phyloP scores from a whole-genome alignment of 1,140 invertebrate species.

The Trichonephila clavipes region DNA sequence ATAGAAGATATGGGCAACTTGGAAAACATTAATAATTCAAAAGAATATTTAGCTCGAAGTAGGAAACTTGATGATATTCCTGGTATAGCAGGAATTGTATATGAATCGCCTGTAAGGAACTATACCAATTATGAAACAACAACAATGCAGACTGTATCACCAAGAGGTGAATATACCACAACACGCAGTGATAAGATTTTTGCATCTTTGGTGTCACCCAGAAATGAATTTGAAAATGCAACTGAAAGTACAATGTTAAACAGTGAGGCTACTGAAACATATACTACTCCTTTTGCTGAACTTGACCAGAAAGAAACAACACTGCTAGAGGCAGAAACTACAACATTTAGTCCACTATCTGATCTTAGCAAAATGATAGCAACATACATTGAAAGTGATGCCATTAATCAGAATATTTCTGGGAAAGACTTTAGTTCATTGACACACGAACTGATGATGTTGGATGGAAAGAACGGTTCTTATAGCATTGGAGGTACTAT shows the following conservation, averaged over 20 bases:
- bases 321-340: neutral
- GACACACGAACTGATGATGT: neutral
- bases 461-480: neutral
- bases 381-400: neutral
- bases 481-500: neutral
- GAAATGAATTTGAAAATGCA: neutral
- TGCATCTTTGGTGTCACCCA: neutral
- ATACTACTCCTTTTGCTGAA: neutral
- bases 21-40: neutral
- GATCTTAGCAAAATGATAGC: neutral
- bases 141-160: neutral
- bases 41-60: conserved; percentile 32
- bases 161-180: neutral
- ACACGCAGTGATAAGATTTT: neutral
- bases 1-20: neutral
- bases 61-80: conserved; percentile 5
- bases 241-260: neutral
- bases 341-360: neutral
- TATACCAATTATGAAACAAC: neutral
- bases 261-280: neutral
- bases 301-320: neutral
- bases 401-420: neutral
- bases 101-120: neutral
- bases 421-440: neutral
- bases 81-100: neutral